These are phyloP conservation scores for Drosophila littoralis DNA, from an alignment of 1,140 invertebrate species.

Conservation along the genomic window DNA sequence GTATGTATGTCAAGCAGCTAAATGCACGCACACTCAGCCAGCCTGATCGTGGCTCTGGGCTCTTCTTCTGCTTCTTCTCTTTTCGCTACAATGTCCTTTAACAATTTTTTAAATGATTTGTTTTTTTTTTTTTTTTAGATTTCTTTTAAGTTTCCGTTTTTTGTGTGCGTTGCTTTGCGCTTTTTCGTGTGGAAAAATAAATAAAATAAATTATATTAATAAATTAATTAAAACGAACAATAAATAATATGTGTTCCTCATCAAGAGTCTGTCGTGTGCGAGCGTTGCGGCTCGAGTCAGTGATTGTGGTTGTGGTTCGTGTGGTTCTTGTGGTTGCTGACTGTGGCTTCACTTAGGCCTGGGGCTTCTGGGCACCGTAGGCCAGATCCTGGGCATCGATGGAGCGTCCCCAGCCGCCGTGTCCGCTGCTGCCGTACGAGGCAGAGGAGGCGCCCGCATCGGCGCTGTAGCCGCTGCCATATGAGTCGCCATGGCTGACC, in stretches of 20 bases:
- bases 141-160: constrained; percentile 42
- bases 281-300: constrained; percentile 60
- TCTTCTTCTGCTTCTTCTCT: constrained; percentile 36
- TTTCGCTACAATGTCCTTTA: constrained; percentile 47
- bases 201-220: constrained; percentile 84
- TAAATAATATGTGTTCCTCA: constrained; percentile 74
- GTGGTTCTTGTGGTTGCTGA: constrained; percentile 39
- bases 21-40: constrained; percentile 54
- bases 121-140: constrained; percentile 48
- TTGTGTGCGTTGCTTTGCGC: constrained; percentile 38
- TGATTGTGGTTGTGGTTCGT: constrained; percentile 49
- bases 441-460: constrained; percentile 86
- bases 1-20: constrained; percentile 48
- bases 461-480: constrained; percentile 87
- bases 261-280: constrained; percentile 63
- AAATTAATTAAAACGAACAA: constrained; percentile 83
- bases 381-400: constrained; percentile 90
- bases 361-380: constrained; percentile 90
- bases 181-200: constrained; percentile 73
- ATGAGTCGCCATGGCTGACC: constrained; percentile 86
- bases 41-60: constrained; percentile 16
- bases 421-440: constrained; percentile 85
- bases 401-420: constrained; percentile 89
- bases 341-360: constrained; percentile 63
- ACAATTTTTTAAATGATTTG: constrained; percentile 40